Percentiles rank a stretch among this genome's conserved stretches.
phyloP scores from a whole-genome alignment of 2,797 vertebrate genomes.

The Caiman crocodilus region DNA sequence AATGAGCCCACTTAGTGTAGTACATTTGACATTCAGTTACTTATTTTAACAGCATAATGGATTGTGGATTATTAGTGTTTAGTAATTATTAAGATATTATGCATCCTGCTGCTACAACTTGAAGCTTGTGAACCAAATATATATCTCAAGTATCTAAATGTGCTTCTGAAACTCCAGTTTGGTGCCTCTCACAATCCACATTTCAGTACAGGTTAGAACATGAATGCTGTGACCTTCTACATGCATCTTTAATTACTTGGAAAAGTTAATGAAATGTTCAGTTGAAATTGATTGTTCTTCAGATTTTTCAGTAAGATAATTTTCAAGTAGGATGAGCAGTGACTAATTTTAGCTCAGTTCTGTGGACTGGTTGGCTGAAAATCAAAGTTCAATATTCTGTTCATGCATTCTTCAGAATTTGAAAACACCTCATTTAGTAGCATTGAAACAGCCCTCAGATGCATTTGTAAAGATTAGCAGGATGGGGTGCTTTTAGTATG shows the following conservation, averaged over 20 bases:
- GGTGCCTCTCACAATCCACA: not conserved
- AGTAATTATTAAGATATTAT: not conserved
- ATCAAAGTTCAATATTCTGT: not conserved
- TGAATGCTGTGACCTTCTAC: not conserved
- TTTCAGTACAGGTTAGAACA: not conserved
- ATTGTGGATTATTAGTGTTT: not conserved
- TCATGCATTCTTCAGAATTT: not conserved
- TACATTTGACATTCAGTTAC: not conserved
- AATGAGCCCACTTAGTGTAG: not conserved
- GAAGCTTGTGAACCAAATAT: not conserved
- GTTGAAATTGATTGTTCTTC: not conserved
- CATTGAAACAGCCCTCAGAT: not conserved
- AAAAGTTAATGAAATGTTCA: not conserved
- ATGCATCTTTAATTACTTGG: not conserved
- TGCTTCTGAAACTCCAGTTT: not conserved
- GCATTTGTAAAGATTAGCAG: not conserved
- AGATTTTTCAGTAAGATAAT: not conserved
- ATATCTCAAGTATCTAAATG: not conserved
- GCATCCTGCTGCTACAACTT: not conserved
- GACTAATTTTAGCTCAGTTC: not conserved
- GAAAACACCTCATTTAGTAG: not conserved
- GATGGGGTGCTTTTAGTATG: not conserved
- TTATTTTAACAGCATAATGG: not conserved
- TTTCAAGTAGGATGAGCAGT: not conserved
- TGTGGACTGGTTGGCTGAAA: not conserved